Conservation (phyloP, 2,888 invertebrate genomes). For the Microctonus brassicae region DNA sequence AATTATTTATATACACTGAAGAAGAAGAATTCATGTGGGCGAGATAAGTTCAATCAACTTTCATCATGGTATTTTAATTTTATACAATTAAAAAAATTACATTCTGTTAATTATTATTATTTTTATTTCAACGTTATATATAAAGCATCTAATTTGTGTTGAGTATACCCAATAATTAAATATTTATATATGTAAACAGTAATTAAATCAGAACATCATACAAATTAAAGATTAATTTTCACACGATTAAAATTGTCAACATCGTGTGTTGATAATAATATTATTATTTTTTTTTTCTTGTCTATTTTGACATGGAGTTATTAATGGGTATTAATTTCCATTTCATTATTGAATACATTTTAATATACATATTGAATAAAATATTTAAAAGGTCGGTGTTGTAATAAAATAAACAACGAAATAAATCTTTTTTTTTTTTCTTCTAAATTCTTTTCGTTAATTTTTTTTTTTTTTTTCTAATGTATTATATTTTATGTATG, state of each 20-base stretch:
- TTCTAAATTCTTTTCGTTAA: too few species aligned
- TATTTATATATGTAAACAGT: background rate
- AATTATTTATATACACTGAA: background rate
- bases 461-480: background rate
- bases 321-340: background rate
- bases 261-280: background rate
- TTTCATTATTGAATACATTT: background rate
- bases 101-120: background rate
- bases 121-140: background rate
- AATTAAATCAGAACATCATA: background rate
- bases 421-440: background rate
- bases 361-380: background rate
- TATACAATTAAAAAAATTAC: background rate
- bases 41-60: background rate
- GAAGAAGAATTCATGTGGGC: background rate
- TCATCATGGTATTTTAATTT: background rate
- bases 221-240: constrained; percentile 3
- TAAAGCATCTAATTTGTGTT: background rate
- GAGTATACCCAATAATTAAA: background rate
- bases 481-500: background rate
- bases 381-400: background rate
- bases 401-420: background rate
- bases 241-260: constrained; percentile 12
- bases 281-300: background rate
- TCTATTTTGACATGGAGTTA: background rate